Evolutionary conservation across 2,797 vertebrate genomes (phyloP), one percentile per base, ranked within the genome.

Genomic region (Poecilia wingei): DNA sequence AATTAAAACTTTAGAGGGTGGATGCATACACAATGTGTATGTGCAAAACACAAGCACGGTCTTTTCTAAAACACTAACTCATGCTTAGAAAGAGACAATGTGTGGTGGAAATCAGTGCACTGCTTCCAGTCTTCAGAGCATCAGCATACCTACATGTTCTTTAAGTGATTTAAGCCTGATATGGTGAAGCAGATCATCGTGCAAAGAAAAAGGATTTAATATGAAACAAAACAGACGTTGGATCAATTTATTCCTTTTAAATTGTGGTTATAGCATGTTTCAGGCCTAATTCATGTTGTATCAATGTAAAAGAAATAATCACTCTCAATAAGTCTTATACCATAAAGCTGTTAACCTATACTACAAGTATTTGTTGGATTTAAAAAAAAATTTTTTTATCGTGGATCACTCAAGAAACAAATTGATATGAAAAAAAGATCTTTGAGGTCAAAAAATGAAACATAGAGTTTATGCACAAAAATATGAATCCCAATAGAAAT

Each of bases 1-100:
- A n/a, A 69, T 77, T 53, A 77, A 77, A 77, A 70, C 36, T 70
- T 61, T 28, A 75, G 43, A 39, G 39, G 43, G 28, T 46, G 59
- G 20, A 75, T 64, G 31, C 59, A 64, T 46, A 64, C 61, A 47
- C 43, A 47, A 64, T 64, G 74, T 31, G 20, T 36, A 31, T 3
- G 41, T 45, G 20, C 39, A 59, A 31, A 59, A 75, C 9, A 31
- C 41, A 45, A 14, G 22, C 18, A 16, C 43, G 33, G 53, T 10
- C 8, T 18, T 59, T 74, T 28, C 66, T 3, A 70, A 46, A 14
- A 59, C 55, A 33, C 41, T 25, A 51, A 22, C 20, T 7, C 2
- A 31, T 39, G 7, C 13, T 73, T 7, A 39, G 16, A 57, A 55
- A 41, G 36, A 31, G 16, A 61, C 14, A 22, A 64, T 46, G 43